These are phyloP conservation scores for Apodemia mormo DNA, from an alignment of 2,888 invertebrate species.

Conservation along the genomic window DNA sequence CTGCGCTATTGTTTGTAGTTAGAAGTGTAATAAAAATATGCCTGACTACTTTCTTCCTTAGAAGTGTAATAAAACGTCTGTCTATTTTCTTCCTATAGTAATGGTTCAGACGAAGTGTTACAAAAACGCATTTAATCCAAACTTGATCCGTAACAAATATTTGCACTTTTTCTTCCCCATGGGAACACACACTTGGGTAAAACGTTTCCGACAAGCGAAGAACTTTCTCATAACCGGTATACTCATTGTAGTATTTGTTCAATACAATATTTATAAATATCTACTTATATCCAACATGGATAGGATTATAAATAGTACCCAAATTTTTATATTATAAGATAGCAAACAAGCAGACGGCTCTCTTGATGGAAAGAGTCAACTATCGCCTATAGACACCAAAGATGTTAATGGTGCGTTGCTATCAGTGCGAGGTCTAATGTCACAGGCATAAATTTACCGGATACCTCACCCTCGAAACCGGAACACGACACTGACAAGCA, in stretches of 20 bases:
- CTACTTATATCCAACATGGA: neutral
- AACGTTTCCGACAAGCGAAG: neutral
- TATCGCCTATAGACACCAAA: too few species aligned
- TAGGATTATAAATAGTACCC: neutral
- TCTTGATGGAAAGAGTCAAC: too few species aligned
- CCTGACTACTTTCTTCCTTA: too few species aligned
- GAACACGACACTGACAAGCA: too few species aligned
- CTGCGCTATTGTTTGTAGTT: neutral
- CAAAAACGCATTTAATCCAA: conserved; percentile 58
- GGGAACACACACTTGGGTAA: conserved; percentile 38
- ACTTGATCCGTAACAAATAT: conserved; percentile 54
- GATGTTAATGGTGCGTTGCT: too few species aligned
- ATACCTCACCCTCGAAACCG: too few species aligned
- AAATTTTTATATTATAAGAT: too few species aligned
- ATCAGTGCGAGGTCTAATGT: too few species aligned
- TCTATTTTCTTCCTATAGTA: neutral
- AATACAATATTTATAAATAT: too few species aligned
- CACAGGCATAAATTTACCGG: too few species aligned
- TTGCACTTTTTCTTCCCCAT: conserved; percentile 47
- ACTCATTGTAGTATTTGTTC: neutral
- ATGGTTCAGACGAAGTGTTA: conserved; percentile 39
- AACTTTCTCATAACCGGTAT: conserved; percentile 15
- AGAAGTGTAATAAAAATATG: too few species aligned
- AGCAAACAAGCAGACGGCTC: too few species aligned
- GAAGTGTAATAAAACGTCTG: neutral